Percentiles rank a stretch among this genome's conserved stretches.
These are phyloP conservation scores for Pseudanteris insignis DNA, from an alignment of 2,888 invertebrate species.

Conservation along the genomic window DNA sequence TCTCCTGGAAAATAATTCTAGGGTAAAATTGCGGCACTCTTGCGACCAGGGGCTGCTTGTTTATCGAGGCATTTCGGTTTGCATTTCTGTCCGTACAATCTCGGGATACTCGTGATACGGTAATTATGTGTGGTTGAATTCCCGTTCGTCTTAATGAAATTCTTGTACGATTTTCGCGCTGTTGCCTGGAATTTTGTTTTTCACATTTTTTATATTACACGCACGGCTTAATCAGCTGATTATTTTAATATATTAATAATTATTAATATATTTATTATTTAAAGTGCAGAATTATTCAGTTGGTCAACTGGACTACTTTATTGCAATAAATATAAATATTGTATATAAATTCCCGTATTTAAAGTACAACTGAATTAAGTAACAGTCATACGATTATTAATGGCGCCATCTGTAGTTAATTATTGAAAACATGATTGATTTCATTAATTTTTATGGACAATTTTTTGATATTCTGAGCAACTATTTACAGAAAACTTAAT, in stretches of 20 bases:
- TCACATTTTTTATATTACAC: not conserved
- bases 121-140: constrained; percentile 29
- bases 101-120: constrained; percentile 17
- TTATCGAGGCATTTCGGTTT: constrained; percentile 10
- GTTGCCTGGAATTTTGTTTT: not conserved
- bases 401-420: no score
- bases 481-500: no score
- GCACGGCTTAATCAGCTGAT: not conserved
- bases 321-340: no score
- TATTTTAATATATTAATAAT: no score
- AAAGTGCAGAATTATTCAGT: no score
- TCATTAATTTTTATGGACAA: no score
- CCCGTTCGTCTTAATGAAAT: constrained; percentile 31
- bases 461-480: no score
- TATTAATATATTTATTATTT: no score
- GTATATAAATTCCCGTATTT: no score
- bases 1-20: constrained; percentile 24
- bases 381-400: not conserved
- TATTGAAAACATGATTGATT: no score
- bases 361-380: no score
- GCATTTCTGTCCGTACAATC: constrained; percentile 19
- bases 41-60: constrained; percentile 1
- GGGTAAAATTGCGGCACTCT: constrained; percentile 9
- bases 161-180: constrained; percentile 3
- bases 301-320: no score